These are phyloP conservation scores for Elanus axillaris DNA, from an alignment of 2,113 vertebrate genomes.

Conservation along the genomic window DNA sequence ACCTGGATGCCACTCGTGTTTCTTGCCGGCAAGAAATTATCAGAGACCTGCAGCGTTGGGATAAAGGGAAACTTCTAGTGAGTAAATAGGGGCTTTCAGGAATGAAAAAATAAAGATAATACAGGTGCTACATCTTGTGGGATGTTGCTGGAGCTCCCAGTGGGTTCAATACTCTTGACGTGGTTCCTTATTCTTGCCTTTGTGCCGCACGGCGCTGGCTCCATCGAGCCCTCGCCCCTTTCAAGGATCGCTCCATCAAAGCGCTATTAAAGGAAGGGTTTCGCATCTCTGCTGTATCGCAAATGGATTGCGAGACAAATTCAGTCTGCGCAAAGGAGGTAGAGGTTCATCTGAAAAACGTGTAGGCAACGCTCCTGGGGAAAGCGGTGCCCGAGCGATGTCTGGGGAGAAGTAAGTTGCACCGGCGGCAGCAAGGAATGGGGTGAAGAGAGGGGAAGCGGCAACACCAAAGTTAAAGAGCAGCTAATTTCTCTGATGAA, in stretches of 20 bases:
- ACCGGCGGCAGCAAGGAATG: neutral
- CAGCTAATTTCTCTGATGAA: neutral
- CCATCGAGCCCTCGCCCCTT: neutral
- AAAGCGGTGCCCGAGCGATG: neutral
- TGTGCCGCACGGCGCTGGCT: neutral
- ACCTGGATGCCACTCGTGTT: rapidly evolving
- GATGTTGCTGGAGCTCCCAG: neutral
- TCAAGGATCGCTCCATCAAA: neutral
- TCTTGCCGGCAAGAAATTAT: neutral
- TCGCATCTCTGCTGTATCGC: neutral
- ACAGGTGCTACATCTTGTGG: neutral
- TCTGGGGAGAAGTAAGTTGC: neutral
- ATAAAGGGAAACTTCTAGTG: neutral
- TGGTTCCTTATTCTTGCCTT: neutral
- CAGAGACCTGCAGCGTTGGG: neutral
- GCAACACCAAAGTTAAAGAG: neutral
- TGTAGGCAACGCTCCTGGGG: neutral
- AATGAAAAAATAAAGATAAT: neutral
- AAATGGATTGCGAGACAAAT: rapidly evolving
- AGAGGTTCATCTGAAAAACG: neutral
- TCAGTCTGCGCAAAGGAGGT: neutral
- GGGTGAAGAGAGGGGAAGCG: neutral
- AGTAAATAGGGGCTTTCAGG: neutral
- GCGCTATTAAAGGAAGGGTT: neutral
- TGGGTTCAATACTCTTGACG: neutral